These are phyloP conservation scores for Erebia ligea DNA, from an alignment of 2,888 invertebrate genomes.

Conservation along the genomic window DNA sequence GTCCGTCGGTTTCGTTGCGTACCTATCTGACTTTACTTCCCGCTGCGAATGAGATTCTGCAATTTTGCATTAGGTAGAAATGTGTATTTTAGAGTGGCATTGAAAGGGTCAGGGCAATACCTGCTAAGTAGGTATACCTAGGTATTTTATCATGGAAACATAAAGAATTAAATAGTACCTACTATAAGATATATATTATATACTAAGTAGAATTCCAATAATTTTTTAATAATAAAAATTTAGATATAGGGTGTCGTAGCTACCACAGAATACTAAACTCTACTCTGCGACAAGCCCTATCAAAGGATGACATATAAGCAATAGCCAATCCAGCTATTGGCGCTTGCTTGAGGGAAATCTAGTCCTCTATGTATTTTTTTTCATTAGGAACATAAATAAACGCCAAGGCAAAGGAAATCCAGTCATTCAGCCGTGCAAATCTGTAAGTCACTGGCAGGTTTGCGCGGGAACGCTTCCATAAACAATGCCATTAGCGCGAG, in stretches of 20 bases:
- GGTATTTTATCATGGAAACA: too few species aligned
- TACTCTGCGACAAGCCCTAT: too few species aligned
- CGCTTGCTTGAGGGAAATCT: too few species aligned
- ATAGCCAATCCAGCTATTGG: too few species aligned
- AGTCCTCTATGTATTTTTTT: not conserved
- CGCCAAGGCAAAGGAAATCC: conserved; percentile 53
- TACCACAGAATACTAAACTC: too few species aligned
- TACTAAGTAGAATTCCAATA: too few species aligned
- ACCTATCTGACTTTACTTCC: not conserved
- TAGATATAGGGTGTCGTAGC: too few species aligned
- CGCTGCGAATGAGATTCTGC: not conserved
- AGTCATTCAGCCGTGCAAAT: conserved; percentile 60
- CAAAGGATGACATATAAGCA: too few species aligned
- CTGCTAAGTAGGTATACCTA: too few species aligned
- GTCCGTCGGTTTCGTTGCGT: not conserved
- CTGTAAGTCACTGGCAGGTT: conserved; percentile 75
- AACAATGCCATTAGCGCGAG: conserved; percentile 80
- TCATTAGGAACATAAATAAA: conserved; percentile 40
- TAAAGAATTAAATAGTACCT: too few species aligned
- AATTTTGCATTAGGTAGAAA: not conserved
- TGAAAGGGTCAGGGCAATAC: not conserved
- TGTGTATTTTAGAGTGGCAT: not conserved
- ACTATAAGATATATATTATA: too few species aligned
- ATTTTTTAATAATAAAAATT: too few species aligned
- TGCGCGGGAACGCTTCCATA: conserved; percentile 68